Evolutionary conservation across 2,113 vertebrate genomes (phyloP), one percentile per base, ranked within the genome.

Genomic region (Pseudopodoces humilis): DNA sequence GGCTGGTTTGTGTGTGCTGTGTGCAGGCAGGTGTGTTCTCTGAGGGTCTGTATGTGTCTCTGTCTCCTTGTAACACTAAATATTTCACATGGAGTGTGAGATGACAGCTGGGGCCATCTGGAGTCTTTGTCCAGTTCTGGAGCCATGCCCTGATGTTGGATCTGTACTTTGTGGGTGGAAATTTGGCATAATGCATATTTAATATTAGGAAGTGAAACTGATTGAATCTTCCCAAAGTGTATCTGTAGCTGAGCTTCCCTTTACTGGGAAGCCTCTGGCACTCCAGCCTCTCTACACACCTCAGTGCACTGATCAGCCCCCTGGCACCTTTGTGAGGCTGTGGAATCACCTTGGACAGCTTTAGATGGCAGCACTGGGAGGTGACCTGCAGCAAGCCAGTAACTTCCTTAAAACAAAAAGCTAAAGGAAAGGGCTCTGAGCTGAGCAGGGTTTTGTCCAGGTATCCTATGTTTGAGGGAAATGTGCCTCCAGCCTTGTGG

Each of bases 271-370:
- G 39, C 91, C 80, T 83, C 60, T 27, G 70, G 81, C 86, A 21
- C 65, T 22, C 3, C 41, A 44, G 90, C 94, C 59, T 92, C 85
- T 88, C 93, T 53, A 2, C 83, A 89, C 68, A 41, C 78, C 93
- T 82, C 69, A 91, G 83, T 43, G 71, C 96, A 81, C 92, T 62
- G 56, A 88, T 90, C 80, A 59, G 10, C 59, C 91, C 85, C 92
- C 94, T 88, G 95, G 95, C 88, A 88, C 95, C 83, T 94, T 81
- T 15, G 17, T 56, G 91, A 92, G 86, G 74, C 94, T 70, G 3
- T 55, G 85, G 27, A 65, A 43, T 78, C 72, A 53, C 46, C 74
- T 28, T 20, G 55, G 74, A 44, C 70, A 67, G 41, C 43, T 15
- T 12, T 4, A 14, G 44, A 13, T 59, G 77, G 47, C 44, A 39